A percentile compares a stretch with the other conserved stretches of the same genome.
Evolutionary conservation across 2,888 invertebrate species (phyloP).

Genomic region (Protophormia terraenovae): DNA sequence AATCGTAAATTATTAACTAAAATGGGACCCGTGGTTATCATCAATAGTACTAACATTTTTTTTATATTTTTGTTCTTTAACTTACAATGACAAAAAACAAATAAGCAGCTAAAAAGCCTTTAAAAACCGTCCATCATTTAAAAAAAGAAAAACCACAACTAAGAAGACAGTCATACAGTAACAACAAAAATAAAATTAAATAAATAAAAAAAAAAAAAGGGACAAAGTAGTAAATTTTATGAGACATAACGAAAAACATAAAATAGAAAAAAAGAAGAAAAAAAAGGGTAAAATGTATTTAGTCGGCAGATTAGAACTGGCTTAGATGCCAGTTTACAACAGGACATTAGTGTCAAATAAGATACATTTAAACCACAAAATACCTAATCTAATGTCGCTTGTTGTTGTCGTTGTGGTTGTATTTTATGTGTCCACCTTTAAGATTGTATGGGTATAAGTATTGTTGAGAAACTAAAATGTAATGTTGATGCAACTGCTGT

Average conservation of each 20-base stretch:
- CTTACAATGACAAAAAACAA: neutral
- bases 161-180: neutral
- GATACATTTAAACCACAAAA: constrained; percentile 67
- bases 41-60: constrained; percentile 12
- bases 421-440: neutral
- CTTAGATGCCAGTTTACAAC: constrained; percentile 66
- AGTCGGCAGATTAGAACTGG: constrained; percentile 65
- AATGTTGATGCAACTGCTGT: constrained; percentile 39
- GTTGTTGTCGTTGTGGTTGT: neutral
- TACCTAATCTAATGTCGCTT: constrained; percentile 57
- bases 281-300: constrained; percentile 50
- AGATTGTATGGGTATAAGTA: neutral
- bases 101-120: constrained; percentile 30
- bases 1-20: constrained; percentile 66
- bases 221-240: constrained; percentile 63
- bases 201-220: constrained; percentile 19
- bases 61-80: no score
- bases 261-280: neutral
- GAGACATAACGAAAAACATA: no score
- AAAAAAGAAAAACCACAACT: constrained; percentile 15
- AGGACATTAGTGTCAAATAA: constrained; percentile 71
- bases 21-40: constrained; percentile 61
- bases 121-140: constrained; percentile 57
- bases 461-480: constrained; percentile 11
- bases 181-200: no score